These are phyloP conservation scores for Furcifer pardalis DNA, from an alignment of 2,797 vertebrate genomes.

Conservation along the genomic window DNA sequence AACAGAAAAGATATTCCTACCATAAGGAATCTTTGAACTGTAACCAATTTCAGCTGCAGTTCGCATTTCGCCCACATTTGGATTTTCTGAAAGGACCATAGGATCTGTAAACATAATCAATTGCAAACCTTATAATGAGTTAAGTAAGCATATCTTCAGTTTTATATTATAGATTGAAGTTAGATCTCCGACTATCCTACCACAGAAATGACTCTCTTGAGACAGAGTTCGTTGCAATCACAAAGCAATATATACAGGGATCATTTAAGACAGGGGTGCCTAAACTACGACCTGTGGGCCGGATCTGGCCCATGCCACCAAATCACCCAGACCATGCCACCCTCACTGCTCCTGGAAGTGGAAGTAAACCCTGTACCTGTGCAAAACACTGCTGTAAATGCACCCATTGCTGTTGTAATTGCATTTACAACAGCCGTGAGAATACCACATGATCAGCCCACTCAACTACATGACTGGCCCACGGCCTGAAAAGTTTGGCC, in stretches of 20 bases:
- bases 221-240: not conserved
- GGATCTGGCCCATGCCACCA: no score
- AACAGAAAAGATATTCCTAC: slow-evolving; percentile 71
- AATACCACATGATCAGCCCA: no score
- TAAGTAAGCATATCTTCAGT: not conserved
- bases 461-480: no score
- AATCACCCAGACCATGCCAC: no score
- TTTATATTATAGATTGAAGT: not conserved
- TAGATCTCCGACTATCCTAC: not conserved
- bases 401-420: no score
- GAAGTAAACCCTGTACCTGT: no score
- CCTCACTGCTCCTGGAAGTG: no score
- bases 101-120: slow-evolving; percentile 61
- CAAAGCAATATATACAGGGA: not conserved
- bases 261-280: no score
- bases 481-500: no score
- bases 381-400: no score
- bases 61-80: slow-evolving; percentile 42
- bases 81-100: slow-evolving; percentile 72
- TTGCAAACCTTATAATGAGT: slow-evolving; percentile 1
- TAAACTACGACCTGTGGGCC: no score
- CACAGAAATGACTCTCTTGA: not conserved
- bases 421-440: no score
- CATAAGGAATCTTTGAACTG: slow-evolving; percentile 71
- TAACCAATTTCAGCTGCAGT: slow-evolving; percentile 21